Percentiles rank a stretch among this genome's conserved stretches.
phyloP scores from a whole-genome alignment of 1,140 invertebrate genomes.

The Carposina sasakii region DNA sequence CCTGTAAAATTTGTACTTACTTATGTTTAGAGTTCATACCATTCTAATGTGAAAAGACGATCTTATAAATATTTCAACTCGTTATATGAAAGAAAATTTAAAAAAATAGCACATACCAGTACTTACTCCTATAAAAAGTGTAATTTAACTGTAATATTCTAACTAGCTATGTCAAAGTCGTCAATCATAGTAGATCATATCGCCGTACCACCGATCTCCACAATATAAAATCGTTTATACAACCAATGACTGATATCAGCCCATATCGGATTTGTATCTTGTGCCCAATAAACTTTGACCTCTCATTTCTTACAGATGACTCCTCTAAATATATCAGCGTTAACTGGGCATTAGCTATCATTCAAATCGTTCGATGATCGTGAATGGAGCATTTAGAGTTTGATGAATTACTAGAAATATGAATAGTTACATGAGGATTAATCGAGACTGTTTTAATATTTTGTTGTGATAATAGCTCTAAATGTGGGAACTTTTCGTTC shows the following conservation, averaged over 20 bases:
- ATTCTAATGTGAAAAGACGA: too few species aligned
- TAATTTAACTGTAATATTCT: neutral
- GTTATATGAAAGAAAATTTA: too few species aligned
- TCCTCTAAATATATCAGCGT: slow-evolving; percentile 6
- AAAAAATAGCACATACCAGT: too few species aligned
- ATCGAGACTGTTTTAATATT: too few species aligned
- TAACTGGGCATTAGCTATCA: slow-evolving; percentile 30
- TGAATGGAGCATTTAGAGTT: slow-evolving; percentile 55
- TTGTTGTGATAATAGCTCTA: too few species aligned
- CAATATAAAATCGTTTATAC: slow-evolving; percentile 64
- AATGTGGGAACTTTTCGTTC: too few species aligned
- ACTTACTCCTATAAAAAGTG: too few species aligned
- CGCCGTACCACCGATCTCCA: slow-evolving; percentile 45
- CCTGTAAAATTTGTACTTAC: slow-evolving; percentile 16
- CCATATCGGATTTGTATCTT: slow-evolving; percentile 53
- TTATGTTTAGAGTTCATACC: slow-evolving; percentile 15
- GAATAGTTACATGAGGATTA: slow-evolving; percentile 58
- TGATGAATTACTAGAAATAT: slow-evolving; percentile 66
- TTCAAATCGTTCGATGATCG: slow-evolving; percentile 39
- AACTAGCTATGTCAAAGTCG: slow-evolving; percentile 19
- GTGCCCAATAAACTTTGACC: slow-evolving; percentile 27
- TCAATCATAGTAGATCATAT: slow-evolving; percentile 55
- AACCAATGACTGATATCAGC: slow-evolving; percentile 47
- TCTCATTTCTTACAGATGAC: slow-evolving; percentile 6
- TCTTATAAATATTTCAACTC: too few species aligned